Percentiles rank a stretch among this genome's conserved stretches.
Conservation (phyloP, 2,797 vertebrate species). For the Alfaro cultratus region DNA sequence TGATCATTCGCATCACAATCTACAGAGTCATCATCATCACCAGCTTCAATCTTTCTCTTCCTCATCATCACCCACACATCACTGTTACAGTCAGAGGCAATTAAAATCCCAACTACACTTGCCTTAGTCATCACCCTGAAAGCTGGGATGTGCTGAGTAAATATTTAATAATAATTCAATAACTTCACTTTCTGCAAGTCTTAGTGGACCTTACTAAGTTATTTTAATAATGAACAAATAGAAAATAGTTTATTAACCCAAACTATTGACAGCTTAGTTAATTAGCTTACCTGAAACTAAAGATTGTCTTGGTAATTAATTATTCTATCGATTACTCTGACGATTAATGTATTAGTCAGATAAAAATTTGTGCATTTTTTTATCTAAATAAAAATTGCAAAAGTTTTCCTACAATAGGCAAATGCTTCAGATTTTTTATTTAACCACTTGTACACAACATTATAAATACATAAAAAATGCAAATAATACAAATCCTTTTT, state of each 20-base stretch:
- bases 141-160: neutral
- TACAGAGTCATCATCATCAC: conserved; percentile 29
- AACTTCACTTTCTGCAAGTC: neutral
- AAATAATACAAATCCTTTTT: too few relatives aligned
- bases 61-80: conserved; percentile 32
- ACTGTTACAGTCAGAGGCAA: conserved; percentile 36
- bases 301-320: too few relatives aligned
- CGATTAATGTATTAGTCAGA: too few relatives aligned
- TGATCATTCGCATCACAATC: conserved; percentile 46
- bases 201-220: neutral
- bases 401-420: too few relatives aligned
- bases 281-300: neutral
- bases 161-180: neutral
- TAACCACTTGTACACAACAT: too few relatives aligned
- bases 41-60: conserved; percentile 36
- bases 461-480: too few relatives aligned
- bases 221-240: neutral
- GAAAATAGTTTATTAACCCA: neutral
- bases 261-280: neutral
- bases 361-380: too few relatives aligned
- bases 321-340: too few relatives aligned
- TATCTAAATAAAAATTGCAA: too few relatives aligned
- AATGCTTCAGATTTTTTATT: too few relatives aligned
- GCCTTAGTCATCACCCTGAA: conserved; percentile 31
- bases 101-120: conserved; percentile 26